phyloP scores from a whole-genome alignment of 2,113 vertebrate species.

The western clawed frog (Xenopus tropicalis) region DNA sequence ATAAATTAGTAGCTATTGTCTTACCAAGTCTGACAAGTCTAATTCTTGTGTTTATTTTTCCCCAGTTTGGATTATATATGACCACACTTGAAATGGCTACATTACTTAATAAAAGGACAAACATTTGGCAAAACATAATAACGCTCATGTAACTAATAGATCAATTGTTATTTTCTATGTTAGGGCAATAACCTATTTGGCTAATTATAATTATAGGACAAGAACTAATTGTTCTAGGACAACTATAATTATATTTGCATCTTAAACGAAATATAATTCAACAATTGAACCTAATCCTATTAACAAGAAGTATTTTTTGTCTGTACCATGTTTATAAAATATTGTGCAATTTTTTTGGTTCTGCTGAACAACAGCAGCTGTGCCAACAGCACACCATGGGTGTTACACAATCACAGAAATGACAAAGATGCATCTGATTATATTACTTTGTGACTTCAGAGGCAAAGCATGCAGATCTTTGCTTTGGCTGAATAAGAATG shows the following conservation, averaged over 20 bases:
- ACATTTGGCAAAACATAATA: slow-evolving; percentile 1
- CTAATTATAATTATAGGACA: neutral
- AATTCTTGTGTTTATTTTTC: slow-evolving; percentile 1
- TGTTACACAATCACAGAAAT: too few relatives aligned
- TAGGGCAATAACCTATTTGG: neutral
- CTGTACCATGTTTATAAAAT: neutral
- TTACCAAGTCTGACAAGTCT: slow-evolving; percentile 8
- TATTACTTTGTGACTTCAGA: too few relatives aligned
- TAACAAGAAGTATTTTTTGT: neutral
- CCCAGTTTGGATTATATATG: neutral
- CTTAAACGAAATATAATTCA: neutral
- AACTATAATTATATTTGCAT: neutral
- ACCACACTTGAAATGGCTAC: neutral
- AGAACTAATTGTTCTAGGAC: slow-evolving; percentile 2
- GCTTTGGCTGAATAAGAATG: too few relatives aligned
- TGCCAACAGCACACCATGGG: too few relatives aligned
- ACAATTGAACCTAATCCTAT: neutral
- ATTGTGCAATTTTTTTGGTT: neutral
- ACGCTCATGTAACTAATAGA: neutral
- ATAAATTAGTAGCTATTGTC: slow-evolving; percentile 14
- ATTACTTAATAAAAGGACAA: neutral
- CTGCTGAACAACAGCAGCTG: too few relatives aligned
- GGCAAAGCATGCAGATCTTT: too few relatives aligned
- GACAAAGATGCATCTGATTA: too few relatives aligned
- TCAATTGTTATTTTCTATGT: neutral